Conservation (phyloP, 2,888 invertebrate genomes). For the Nowickia ferox region DNA sequence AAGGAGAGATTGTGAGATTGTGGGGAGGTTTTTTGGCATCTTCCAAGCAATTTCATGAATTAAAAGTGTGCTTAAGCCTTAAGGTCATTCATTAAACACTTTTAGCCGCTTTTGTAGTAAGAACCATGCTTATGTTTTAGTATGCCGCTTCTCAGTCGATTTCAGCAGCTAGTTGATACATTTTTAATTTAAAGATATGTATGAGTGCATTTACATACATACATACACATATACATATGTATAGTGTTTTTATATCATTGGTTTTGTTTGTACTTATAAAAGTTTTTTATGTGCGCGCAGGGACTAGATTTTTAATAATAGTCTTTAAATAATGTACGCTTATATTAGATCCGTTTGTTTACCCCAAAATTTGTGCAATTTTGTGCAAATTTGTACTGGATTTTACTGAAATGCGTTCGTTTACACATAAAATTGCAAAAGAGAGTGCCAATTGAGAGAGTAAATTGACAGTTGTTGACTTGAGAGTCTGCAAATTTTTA, state of each 20-base stretch:
- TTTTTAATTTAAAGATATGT: slow-evolving; percentile 32
- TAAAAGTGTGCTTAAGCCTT: slow-evolving; percentile 69
- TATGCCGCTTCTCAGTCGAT: not conserved
- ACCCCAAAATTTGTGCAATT: too few species aligned
- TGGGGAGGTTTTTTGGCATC: slow-evolving; percentile 42
- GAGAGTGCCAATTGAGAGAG: too few species aligned
- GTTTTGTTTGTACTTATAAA: slow-evolving; percentile 12
- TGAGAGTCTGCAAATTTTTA: too few species aligned
- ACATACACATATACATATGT: not conserved
- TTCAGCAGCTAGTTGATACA: slow-evolving; percentile 32
- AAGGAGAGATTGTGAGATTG: slow-evolving; percentile 4
- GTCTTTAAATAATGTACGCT: slow-evolving; percentile 6
- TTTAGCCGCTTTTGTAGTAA: slow-evolving; percentile 40
- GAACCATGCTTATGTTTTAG: slow-evolving; percentile 11
- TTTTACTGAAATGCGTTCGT: too few species aligned
- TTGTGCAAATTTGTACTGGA: too few species aligned
- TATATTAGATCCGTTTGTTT: too few species aligned
- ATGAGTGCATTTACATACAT: not conserved
- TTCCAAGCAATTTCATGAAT: slow-evolving; percentile 67
- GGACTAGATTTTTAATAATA: slow-evolving; percentile 2
- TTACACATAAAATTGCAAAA: too few species aligned
- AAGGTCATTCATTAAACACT: slow-evolving; percentile 69
- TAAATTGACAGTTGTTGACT: too few species aligned
- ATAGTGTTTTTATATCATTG: not conserved
- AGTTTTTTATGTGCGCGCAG: slow-evolving; percentile 36